Conservation (phyloP, 2,888 invertebrate genomes). For the Eulithis prunata region DNA sequence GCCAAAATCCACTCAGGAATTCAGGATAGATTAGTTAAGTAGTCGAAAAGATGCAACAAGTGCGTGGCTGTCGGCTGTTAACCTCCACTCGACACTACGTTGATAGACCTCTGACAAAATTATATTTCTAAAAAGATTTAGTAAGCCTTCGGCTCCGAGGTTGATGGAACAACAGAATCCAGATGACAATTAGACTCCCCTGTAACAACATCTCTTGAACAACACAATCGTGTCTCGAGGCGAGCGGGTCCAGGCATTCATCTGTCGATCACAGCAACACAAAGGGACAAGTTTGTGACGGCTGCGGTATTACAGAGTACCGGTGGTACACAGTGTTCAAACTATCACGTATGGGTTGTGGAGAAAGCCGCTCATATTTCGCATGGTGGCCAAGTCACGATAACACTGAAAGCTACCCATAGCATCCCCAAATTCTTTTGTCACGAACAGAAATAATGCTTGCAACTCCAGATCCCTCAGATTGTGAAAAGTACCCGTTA, state of each 20-base stretch:
- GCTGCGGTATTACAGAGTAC: constrained; percentile 32
- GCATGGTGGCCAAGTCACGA: not conserved
- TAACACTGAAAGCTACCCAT: not conserved
- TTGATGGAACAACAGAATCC: constrained; percentile 13
- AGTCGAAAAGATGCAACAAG: no score
- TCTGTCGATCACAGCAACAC: constrained; percentile 62
- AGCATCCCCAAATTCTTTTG: not conserved
- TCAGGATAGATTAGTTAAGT: no score
- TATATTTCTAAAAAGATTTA: not conserved
- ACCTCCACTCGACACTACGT: not conserved
- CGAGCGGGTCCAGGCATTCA: constrained; percentile 54
- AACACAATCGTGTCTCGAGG: constrained; percentile 36
- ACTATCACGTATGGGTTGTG: constrained; percentile 22
- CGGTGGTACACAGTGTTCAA: constrained; percentile 16
- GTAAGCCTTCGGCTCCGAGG: not conserved
- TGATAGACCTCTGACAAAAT: not conserved
- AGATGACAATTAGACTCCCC: constrained; percentile 29
- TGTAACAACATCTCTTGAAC: constrained; percentile 21
- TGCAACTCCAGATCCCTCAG: not conserved
- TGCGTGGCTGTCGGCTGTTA: no score
- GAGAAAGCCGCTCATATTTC: not conserved
- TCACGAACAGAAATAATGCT: not conserved
- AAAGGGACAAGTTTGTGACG: constrained; percentile 48
- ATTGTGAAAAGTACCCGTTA: not conserved
- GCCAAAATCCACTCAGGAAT: no score